Conservation (phyloP, 2,888 invertebrate genomes). For the Cepaea hortensis region DNA sequence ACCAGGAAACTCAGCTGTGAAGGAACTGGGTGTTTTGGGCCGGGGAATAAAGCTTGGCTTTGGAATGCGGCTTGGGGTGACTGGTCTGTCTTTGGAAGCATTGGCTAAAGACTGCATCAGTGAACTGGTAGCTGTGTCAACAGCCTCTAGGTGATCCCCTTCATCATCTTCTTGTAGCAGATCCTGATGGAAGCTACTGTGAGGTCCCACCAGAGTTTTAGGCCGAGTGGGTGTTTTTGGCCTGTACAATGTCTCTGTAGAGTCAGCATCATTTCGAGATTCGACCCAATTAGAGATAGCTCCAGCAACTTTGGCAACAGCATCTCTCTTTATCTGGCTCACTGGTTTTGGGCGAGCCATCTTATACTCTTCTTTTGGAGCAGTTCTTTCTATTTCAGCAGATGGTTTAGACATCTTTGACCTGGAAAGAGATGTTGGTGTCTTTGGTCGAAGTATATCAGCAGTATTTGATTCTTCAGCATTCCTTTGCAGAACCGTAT, state of each 20-base stretch:
- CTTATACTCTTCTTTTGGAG: conserved; percentile 39
- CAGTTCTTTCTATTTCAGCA: conserved; percentile 5
- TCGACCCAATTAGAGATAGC: conserved; percentile 48
- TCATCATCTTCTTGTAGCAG: conserved; percentile 21
- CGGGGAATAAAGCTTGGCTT: conserved; percentile 49
- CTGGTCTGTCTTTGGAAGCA: conserved; percentile 48
- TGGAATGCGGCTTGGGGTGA: conserved; percentile 54
- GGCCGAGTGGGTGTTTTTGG: conserved; percentile 44
- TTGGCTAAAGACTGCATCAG: background rate
- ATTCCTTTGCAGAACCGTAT: conserved; percentile 19
- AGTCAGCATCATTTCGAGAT: conserved; percentile 18
- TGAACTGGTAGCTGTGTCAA: background rate
- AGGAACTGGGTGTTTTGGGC: conserved; percentile 29
- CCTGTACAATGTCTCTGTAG: background rate
- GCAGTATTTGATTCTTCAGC: background rate
- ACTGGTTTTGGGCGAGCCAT: conserved; percentile 48
- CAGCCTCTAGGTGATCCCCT: conserved; percentile 29
- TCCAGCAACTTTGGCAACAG: conserved; percentile 48
- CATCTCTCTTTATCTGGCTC: conserved; percentile 44
- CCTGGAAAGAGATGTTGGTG: conserved; percentile 35
- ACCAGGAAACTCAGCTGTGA: background rate
- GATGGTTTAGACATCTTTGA: conserved; percentile 53
- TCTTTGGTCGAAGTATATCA: conserved; percentile 22
- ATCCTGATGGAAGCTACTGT: conserved; percentile 13
- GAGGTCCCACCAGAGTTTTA: conserved; percentile 33